Base-by-base conservation (phyloP, 2,888 invertebrate species). In the Strigamia maritima region DNA sequence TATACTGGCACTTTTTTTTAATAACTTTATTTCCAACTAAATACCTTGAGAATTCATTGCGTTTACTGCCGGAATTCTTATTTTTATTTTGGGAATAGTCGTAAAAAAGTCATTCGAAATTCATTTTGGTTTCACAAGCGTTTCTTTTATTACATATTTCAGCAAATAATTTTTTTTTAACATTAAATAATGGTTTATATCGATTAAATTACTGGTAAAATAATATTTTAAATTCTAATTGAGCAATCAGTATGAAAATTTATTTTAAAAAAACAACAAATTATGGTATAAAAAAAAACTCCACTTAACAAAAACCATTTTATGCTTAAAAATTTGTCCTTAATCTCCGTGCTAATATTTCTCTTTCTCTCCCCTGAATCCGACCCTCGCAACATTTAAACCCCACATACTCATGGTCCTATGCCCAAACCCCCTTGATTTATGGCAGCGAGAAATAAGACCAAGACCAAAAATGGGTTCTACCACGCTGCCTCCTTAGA, bases 401-500 rank as follows among this genome's bases (percentile, higher is more conserved):
- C 2, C 60, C 60, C 60, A 54, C 60, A 24, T 65, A 65, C 60
- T 4, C 49, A 19, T 49, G 49, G 49, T 10, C 19, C 49, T 19
- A 49, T 49, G 19, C 16, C 19, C 16, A 22, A 12, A 65, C 60
- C 60, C 60, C 60, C 60, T 65, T 65, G 60, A 65, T 65, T 65
- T 65, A 65, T 65, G 60, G 60, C 60, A 65, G 24, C 60, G 60
- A 24, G 60, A 65, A 65, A 65, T 65, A 65, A 65, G 19, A 65
- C 60, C 3, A 65, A 22, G 24, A 24, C 60, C 60, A 65, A 65
- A 65, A 65, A 65, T 65, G 60, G 60, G 60, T 65, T 24, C 60
- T 65, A 65, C 60, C 60, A 65, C 60, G 22, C 60, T 65, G 60
- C 60, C 22, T 65, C 60, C 60, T 65, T 65, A 65, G 22, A 65